Evolutionary conservation across 2,888 invertebrate species (phyloP).

Genomic region (Tinea trinotella): DNA sequence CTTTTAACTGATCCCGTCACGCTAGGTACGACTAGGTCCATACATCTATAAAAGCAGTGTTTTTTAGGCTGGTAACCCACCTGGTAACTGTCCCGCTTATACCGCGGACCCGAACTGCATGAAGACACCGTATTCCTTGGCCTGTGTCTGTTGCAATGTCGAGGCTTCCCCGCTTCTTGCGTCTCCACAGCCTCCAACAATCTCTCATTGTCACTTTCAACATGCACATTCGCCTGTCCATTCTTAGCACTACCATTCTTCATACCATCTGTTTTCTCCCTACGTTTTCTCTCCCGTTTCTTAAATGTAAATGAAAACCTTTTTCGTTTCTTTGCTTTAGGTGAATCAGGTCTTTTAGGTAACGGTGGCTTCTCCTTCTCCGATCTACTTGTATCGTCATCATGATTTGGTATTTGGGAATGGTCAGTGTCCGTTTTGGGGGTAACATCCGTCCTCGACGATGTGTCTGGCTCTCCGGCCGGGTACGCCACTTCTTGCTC

Average conservation of each 20-base stretch:
- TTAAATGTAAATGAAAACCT: slow-evolving; percentile 62
- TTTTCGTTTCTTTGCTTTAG: slow-evolving; percentile 62
- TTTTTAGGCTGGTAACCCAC: slow-evolving; percentile 34
- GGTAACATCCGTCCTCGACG: slow-evolving; percentile 53
- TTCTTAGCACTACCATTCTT: slow-evolving; percentile 51
- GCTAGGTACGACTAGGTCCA: no score
- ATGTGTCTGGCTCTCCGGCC: slow-evolving; percentile 53
- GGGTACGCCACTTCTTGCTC: slow-evolving; percentile 65
- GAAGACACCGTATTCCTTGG: slow-evolving; percentile 57
- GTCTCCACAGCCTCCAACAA: slow-evolving; percentile 49
- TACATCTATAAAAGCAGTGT: no score
- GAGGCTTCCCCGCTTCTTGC: slow-evolving; percentile 41
- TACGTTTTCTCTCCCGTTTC: slow-evolving; percentile 59
- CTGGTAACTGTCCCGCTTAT: slow-evolving; percentile 70
- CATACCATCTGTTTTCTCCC: slow-evolving; percentile 49
- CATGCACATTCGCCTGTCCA: slow-evolving; percentile 37
- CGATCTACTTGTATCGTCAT: slow-evolving; percentile 62
- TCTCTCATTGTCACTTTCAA: slow-evolving; percentile 61
- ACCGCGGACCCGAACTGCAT: slow-evolving; percentile 63
- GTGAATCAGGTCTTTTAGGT: slow-evolving; percentile 54
- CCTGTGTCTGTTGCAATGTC: slow-evolving; percentile 49
- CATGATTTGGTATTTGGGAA: slow-evolving; percentile 50
- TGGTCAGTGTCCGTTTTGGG: slow-evolving; percentile 55
- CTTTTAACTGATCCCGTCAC: no score
- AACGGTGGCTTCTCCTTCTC: slow-evolving; percentile 55